Percentiles rank a stretch among this genome's conserved stretches.
Evolutionary conservation across 1,140 invertebrate species (phyloP).

Genomic region (Pseudachorutes palmiensis): DNA sequence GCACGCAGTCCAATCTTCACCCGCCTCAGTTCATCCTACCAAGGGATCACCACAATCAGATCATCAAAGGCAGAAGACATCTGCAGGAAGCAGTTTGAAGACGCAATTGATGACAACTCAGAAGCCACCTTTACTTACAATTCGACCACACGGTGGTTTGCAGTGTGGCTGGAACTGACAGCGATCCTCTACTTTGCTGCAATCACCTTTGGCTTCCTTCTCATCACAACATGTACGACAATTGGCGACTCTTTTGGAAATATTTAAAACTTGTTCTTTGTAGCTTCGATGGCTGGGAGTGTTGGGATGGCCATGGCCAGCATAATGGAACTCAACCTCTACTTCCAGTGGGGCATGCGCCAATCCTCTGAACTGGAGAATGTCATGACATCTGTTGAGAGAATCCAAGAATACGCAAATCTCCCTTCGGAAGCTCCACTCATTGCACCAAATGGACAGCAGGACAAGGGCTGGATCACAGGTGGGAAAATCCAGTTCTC

Average conservation of each 20-base stretch:
- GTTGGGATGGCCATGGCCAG: conserved; percentile 76
- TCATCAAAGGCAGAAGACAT: conserved; percentile 66
- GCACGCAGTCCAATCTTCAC: conserved; percentile 72
- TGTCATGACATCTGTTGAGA: conserved; percentile 78
- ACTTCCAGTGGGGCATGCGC: conserved; percentile 76
- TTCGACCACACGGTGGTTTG: conserved; percentile 46
- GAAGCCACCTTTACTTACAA: conserved; percentile 57
- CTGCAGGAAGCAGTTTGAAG: conserved; percentile 67
- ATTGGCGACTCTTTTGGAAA: neutral
- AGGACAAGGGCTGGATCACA: conserved; percentile 38
- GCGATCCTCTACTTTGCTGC: conserved; percentile 20
- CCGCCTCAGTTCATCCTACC: conserved; percentile 76
- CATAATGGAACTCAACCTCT: conserved; percentile 68
- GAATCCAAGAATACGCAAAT: conserved; percentile 71
- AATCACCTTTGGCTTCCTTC: conserved; percentile 21
- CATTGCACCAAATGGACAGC: too few species aligned
- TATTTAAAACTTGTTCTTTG: neutral
- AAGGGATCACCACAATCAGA: conserved; percentile 79
- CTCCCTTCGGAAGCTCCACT: too few species aligned
- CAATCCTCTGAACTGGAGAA: conserved; percentile 75
- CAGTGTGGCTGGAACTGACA: conserved; percentile 25
- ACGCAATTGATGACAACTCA: conserved; percentile 50
- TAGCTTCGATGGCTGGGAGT: conserved; percentile 44
- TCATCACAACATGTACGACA: conserved; percentile 18
- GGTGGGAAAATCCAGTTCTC: neutral